phyloP scores from a whole-genome alignment of 2,797 vertebrate species.

The Hapalemur alaotrensis region DNA sequence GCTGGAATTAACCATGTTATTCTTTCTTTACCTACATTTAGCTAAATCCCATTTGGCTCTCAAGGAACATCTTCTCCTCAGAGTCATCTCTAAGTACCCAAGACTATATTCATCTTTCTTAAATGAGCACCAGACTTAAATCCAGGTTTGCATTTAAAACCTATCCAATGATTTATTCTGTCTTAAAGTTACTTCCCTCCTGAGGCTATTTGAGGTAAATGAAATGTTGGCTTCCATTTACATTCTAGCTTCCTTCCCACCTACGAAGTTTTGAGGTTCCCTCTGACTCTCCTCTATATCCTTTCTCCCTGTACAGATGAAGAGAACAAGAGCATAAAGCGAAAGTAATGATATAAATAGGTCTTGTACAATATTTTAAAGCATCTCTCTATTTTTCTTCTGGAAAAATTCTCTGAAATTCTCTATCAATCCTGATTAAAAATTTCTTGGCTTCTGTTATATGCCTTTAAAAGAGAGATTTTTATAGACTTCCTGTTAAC shows the following conservation, averaged over 20 bases:
- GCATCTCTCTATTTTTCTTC: neutral
- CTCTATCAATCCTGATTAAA: neutral
- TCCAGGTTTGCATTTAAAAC: neutral
- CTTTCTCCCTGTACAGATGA: neutral
- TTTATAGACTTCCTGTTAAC: conserved; percentile 8
- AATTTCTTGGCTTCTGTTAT: neutral
- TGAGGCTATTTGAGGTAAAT: neutral
- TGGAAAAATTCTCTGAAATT: neutral
- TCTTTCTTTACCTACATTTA: neutral
- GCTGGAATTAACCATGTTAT: neutral
- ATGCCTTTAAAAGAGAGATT: neutral
- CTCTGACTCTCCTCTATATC: neutral
- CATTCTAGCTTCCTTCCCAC: neutral
- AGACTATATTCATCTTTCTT: neutral
- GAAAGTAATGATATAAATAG: neutral
- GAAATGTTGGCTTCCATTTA: neutral
- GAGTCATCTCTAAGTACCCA: neutral
- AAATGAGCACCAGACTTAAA: neutral
- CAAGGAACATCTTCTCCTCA: neutral
- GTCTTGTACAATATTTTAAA: neutral
- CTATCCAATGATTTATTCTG: neutral
- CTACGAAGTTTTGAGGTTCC: neutral
- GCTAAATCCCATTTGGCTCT: neutral
- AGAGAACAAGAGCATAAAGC: neutral
- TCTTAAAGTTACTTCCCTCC: neutral